Evolutionary conservation across 2,797 vertebrate species (phyloP).

Genomic region (Odontamblyopus rebecca): DNA sequence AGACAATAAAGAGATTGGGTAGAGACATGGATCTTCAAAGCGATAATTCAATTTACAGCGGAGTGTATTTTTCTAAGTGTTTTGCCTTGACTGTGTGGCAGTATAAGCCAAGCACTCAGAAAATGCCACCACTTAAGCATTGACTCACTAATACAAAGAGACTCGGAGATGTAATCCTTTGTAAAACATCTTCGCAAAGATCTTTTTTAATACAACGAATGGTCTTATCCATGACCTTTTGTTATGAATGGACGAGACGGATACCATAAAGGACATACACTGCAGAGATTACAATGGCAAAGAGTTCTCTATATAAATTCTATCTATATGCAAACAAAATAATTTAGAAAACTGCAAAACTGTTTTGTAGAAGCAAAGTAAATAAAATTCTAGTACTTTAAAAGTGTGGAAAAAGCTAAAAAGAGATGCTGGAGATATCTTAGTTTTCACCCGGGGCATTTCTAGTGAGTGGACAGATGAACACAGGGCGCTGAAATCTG

Average conservation of each 20-base stretch:
- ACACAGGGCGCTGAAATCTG: too few species aligned
- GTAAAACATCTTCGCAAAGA: not conserved
- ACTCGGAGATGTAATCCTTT: not conserved
- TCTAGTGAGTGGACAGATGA: not conserved
- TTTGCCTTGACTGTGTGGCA: not conserved
- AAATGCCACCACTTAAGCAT: not conserved
- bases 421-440: too few species aligned
- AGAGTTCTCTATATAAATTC: not conserved
- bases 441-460: too few species aligned
- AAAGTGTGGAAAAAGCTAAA: too few species aligned
- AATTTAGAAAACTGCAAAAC: not conserved
- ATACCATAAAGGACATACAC: not conserved
- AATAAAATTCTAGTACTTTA: too few species aligned
- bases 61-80: slow-evolving; percentile 13
- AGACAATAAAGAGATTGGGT: slow-evolving; percentile 19
- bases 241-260: not conserved
- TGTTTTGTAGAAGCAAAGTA: not conserved
- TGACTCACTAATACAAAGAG: slow-evolving; percentile 6
- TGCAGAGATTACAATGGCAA: not conserved
- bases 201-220: not conserved
- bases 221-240: slow-evolving; percentile 1
- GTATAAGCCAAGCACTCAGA: not conserved
- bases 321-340: too few species aligned
- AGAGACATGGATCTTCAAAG: slow-evolving; percentile 17
- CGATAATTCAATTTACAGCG: slow-evolving; percentile 22